Conservation (phyloP, 1,140 invertebrate species). For the Eulimnadia texana region DNA sequence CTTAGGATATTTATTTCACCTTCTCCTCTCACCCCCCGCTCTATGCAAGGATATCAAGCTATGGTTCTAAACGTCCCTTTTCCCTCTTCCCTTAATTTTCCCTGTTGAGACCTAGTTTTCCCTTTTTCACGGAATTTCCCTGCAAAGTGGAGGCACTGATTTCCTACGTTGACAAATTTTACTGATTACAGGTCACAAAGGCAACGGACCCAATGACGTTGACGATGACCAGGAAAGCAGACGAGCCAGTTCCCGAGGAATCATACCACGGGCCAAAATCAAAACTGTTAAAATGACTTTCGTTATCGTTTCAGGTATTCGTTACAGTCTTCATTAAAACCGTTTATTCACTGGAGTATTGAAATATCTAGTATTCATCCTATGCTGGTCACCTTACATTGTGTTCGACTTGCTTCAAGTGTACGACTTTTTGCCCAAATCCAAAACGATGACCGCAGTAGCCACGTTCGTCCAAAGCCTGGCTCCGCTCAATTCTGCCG, state of each 20-base stretch:
- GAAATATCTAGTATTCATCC: constrained; percentile 61
- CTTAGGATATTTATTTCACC: too few relatives aligned
- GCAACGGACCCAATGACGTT: constrained; percentile 3
- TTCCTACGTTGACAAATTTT: too few relatives aligned
- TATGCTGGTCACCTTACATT: constrained; percentile 93
- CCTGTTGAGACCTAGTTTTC: too few relatives aligned
- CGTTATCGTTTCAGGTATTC: constrained; percentile 76
- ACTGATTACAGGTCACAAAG: not conserved
- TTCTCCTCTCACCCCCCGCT: too few relatives aligned
- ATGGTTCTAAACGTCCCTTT: too few relatives aligned
- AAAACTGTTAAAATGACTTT: constrained; percentile 97
- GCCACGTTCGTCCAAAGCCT: constrained; percentile 85
- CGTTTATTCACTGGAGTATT: constrained; percentile 5
- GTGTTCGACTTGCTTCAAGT: constrained; percentile 85
- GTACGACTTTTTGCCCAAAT: constrained; percentile 63
- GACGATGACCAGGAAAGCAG: constrained; percentile 27
- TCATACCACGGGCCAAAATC: constrained; percentile 86
- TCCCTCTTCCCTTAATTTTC: too few relatives aligned
- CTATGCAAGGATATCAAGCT: too few relatives aligned
- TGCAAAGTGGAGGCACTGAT: too few relatives aligned
- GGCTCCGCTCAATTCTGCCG: constrained; percentile 81
- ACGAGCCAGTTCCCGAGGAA: constrained; percentile 43
- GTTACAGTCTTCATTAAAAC: not conserved
- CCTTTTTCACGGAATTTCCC: too few relatives aligned
- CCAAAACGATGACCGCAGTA: constrained; percentile 64